Base-by-base conservation (phyloP, 2,797 vertebrate species). In the Myotis planiceps region DNA sequence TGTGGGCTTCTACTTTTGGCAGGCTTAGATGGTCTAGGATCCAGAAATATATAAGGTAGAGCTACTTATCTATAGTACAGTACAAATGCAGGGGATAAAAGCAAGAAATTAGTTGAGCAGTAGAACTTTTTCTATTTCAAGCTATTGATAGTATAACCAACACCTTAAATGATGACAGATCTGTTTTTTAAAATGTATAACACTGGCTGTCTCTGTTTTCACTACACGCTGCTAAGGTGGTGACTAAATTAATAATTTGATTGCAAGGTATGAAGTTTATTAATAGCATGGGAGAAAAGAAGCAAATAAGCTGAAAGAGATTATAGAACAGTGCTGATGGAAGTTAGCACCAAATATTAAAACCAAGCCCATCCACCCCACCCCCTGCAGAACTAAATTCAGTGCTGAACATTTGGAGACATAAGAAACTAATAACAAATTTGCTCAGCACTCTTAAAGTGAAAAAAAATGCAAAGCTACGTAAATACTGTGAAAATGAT, bases 1-100 rank as follows among this genome's bases (percentile, higher is more conserved):
- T 91, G 21, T 72, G 29, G 32, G 23, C 3, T 84, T 79, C 49
- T 78, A 37, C 29, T 96, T 93, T 94, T 60, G 19, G 12, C 34
- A 76, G 53, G 14, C 9, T 79, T 96, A 72, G 34, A 86, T 93
- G 84, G 69, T 85, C 55, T 69, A 49, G 84, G 32, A 53, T 80
- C 3, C 51, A 78, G 96, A 97, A 79, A 95, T 69, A 90, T 55
- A 29, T 78, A 79, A n/a, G 7, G 69, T 93, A 55, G 14, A 97
- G 47, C 10, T 65, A 96, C 34, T 86, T 93, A 63, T 87, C 69
- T 97, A 6, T 32, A 82, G 81, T 37, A 85, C 93, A 97, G 34
- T 49, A 81, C 5, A 55, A 92, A 95, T 6, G 1, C 42, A 78
- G 8, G 4, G 5, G 4, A 51, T 55, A 68, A 25, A 79, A 96